phyloP scores from a whole-genome alignment of 2,797 vertebrate genomes.

The Tokudaia muenninki region DNA sequence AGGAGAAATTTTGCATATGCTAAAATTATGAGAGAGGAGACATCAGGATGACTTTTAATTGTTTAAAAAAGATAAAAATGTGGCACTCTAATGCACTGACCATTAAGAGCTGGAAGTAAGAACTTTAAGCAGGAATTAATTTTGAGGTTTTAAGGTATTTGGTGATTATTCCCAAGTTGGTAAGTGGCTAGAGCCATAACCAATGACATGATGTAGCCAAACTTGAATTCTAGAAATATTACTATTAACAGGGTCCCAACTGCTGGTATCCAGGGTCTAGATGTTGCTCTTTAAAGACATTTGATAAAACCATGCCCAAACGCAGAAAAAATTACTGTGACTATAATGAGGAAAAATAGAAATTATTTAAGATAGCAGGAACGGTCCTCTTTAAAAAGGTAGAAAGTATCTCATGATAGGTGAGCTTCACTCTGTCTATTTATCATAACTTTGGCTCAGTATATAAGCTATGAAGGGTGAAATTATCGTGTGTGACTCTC shows the following conservation, averaged over 20 bases:
- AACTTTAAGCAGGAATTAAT: neutral
- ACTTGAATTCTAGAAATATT: neutral
- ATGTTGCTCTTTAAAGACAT: neutral
- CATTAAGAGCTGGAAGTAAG: neutral
- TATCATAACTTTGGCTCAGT: neutral
- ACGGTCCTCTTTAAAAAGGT: neutral
- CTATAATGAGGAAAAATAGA: too few species aligned
- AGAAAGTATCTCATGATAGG: neutral
- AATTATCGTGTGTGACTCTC: neutral
- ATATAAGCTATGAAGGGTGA: neutral
- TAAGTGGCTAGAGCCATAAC: neutral
- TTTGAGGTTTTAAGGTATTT: neutral
- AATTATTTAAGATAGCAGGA: neutral
- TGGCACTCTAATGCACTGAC: neutral
- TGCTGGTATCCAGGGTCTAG: neutral
- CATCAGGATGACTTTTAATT: too few species aligned
- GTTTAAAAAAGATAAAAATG: neutral
- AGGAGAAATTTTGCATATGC: neutral
- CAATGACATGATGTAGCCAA: neutral
- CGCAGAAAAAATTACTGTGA: neutral
- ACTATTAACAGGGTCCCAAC: neutral
- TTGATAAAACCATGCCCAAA: neutral
- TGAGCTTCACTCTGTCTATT: neutral
- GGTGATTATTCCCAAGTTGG: neutral
- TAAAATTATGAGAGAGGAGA: neutral